Base-by-base conservation (phyloP, 1,140 invertebrate species). In the Chymomyza costata region DNA sequence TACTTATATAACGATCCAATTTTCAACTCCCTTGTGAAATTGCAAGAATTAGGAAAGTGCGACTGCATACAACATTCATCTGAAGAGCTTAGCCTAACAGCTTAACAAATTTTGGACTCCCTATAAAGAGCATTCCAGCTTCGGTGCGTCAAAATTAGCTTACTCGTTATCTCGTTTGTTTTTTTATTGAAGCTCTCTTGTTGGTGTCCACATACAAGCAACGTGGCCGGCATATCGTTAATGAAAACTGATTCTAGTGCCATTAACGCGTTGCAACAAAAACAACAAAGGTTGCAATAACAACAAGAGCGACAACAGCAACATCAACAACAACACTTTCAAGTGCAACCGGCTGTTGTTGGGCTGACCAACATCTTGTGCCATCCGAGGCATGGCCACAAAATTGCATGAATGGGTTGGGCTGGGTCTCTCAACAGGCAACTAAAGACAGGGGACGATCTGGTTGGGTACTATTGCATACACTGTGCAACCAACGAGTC, bases 191-290 rank as follows among this genome's bases (percentile, higher is more conserved):
- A 31, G 21, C 55, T 35, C 50, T 17, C 30, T 13, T 37, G 39
- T 34, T 19, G 38, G 34, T 32, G 39, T 60, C 48, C 60, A 48
- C 43, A 53, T 44, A 63, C 54, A 50, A 61, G 46, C 61, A 71
- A 43, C 45, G 28, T 46, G 30, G 47, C 56, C 60, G 46, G 68
- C 57, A 71, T 76, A 78, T 80, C 67, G 73, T 80, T 80, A 80
- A 80, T 80, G 73, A 80, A 80, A 80, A 80, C 73, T 81, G 73
- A 80, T 80, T 80, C 73, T 80, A 81, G 73, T 80, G 73, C 71
- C 74, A 80, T 80, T 80, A 80, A 80, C 67, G 73, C 73, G 54
- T 61, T 73, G 53, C 73, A 67, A 34, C 5, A 34, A 34, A 6
- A 34, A 6, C 25, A 28, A 28, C 25, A 28, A 28, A 5, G 10